phyloP scores from a whole-genome alignment of 2,888 invertebrate genomes.

The Acanthosepion esculentum region DNA sequence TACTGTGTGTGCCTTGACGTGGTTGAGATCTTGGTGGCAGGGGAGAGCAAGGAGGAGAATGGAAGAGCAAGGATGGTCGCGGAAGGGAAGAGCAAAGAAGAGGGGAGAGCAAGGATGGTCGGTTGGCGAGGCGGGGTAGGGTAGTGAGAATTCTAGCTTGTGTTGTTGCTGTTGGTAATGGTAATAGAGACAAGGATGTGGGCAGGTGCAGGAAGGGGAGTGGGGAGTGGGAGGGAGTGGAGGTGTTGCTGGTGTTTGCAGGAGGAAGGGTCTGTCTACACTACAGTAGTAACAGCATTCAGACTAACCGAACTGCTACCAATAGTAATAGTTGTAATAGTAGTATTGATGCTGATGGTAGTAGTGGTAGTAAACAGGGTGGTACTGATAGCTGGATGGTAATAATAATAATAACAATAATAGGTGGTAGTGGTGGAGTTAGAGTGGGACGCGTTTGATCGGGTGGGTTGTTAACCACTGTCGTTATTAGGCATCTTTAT shows the following conservation, averaged over 20 bases:
- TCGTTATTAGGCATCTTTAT: neutral
- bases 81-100: slow-evolving; percentile 2
- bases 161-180: slow-evolving; percentile 33
- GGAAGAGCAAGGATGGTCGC: slow-evolving; percentile 21
- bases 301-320: slow-evolving; percentile 21
- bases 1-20: slow-evolving; percentile 14
- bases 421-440: neutral
- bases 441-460: neutral
- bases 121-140: slow-evolving; percentile 7
- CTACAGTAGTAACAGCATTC: slow-evolving; percentile 22
- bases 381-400: slow-evolving; percentile 16
- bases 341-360: neutral
- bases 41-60: slow-evolving; percentile 12
- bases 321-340: neutral
- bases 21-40: neutral
- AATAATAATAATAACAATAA: neutral
- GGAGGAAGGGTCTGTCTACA: slow-evolving; percentile 33
- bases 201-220: neutral
- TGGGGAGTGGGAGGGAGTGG: neutral
- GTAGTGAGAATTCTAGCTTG: slow-evolving; percentile 33
- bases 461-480: neutral
- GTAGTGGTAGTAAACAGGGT: neutral
- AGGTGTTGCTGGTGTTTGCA: neutral
- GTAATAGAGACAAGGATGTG: slow-evolving; percentile 23
- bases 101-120: neutral